Evolutionary conservation across 2,113 vertebrate species (phyloP).

Genomic region (Microcebus murinus): DNA sequence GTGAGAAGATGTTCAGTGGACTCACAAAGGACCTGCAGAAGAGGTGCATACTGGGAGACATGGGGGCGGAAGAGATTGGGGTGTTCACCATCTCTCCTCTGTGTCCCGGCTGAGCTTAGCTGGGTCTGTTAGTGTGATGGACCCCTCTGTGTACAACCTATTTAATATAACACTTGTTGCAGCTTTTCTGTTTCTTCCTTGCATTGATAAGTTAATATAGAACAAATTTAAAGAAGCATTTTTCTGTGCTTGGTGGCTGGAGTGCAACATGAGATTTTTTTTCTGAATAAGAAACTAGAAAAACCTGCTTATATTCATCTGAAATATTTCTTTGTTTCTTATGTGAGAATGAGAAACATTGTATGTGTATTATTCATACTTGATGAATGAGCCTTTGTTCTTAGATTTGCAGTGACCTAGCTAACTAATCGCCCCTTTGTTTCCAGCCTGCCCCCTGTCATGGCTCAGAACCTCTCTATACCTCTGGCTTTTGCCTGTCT

Average conservation of each 20-base stretch:
- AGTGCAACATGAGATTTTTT: neutral
- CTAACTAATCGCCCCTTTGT: neutral
- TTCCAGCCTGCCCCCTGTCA: slow-evolving; percentile 89
- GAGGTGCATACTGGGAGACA: slow-evolving; percentile 62
- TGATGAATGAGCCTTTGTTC: neutral
- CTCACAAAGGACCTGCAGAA: slow-evolving; percentile 77
- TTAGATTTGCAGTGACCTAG: neutral
- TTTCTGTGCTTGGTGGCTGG: neutral
- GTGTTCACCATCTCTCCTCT: fast-evolving
- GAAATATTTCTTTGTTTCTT: neutral
- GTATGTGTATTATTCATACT: fast-evolving
- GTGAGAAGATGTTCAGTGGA: slow-evolving; percentile 78
- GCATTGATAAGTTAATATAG: neutral
- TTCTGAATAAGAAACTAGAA: slow-evolving; percentile 20
- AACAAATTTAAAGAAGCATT: neutral
- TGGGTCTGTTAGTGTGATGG: neutral
- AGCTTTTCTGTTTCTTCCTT: neutral
- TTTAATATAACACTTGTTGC: neutral
- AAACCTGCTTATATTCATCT: neutral
- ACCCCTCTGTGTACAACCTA: neutral
- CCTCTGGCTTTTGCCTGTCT: slow-evolving; percentile 94
- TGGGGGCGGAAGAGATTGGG: fast-evolving
- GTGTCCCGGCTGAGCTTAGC: neutral
- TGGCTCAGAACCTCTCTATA: slow-evolving; percentile 94
- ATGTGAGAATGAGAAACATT: neutral